Conservation (phyloP, 2,888 invertebrate species). For the Dynastes grantii region DNA sequence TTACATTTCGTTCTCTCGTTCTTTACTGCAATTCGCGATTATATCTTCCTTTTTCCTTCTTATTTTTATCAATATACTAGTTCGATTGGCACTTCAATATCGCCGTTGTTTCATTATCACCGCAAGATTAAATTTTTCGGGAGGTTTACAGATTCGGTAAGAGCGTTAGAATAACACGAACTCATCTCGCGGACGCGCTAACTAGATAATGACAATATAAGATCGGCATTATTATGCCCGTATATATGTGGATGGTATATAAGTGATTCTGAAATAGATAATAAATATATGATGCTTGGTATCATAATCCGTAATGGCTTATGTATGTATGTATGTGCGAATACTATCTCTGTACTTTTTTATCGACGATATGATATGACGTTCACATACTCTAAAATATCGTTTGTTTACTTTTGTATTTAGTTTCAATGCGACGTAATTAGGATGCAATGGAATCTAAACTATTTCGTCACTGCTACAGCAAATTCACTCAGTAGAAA, state of each 20-base stretch:
- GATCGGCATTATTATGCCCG: slow-evolving; percentile 17
- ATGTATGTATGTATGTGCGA: not conserved
- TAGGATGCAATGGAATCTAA: not conserved
- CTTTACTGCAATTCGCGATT: not conserved
- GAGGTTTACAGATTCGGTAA: not conserved
- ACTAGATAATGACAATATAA: slow-evolving; percentile 37
- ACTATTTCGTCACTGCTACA: not conserved
- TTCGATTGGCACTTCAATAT: not conserved
- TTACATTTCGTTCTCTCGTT: slow-evolving; percentile 12
- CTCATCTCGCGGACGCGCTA: slow-evolving; percentile 13
- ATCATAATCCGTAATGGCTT: slow-evolving; percentile 11
- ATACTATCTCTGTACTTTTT: slow-evolving; percentile 9
- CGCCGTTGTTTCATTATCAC: not conserved
- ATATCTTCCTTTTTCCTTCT: not conserved
- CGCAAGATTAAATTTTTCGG: not conserved
- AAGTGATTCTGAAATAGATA: not conserved
- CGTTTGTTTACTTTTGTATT: not conserved
- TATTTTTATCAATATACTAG: not conserved
- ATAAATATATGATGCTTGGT: slow-evolving; percentile 5
- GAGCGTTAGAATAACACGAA: not conserved
- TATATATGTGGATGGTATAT: not conserved
- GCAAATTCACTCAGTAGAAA: too few species aligned
- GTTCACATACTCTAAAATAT: not conserved
- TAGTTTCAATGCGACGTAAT: not conserved
- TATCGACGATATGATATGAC: slow-evolving; percentile 16